A percentile compares a stretch with the other conserved stretches of the same genome.
phyloP scores from a whole-genome alignment of 2,113 vertebrate species.

The Ifrita kowaldi region DNA sequence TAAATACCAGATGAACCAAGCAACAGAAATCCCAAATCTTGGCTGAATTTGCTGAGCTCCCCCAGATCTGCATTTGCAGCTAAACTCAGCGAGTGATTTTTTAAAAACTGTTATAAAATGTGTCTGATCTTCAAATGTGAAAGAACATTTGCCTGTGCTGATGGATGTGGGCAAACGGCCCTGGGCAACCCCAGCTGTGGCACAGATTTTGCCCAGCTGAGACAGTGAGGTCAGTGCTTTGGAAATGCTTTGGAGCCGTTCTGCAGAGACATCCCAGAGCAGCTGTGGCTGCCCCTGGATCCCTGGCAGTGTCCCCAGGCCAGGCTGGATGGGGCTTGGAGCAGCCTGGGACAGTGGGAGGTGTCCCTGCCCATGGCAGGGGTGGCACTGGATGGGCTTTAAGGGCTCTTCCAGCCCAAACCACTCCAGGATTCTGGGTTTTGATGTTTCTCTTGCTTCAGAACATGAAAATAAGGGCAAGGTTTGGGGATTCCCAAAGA shows the following conservation, averaged over 20 bases:
- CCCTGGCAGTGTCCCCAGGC: not conserved
- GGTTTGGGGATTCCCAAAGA: not conserved
- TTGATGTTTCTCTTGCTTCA: not conserved
- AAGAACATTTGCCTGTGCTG: not conserved
- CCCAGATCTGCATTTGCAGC: not conserved
- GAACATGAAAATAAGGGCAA: not conserved
- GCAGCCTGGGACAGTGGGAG: accelerated
- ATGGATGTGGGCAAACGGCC: not conserved
- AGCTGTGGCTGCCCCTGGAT: not conserved
- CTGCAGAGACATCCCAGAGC: not conserved
- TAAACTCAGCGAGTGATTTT: not conserved
- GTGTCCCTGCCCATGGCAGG: not conserved
- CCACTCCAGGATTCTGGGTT: not conserved
- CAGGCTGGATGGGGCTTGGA: not conserved
- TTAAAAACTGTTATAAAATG: not conserved
- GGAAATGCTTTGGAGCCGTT: not conserved
- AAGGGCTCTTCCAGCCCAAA: not conserved
- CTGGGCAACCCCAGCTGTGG: not conserved
- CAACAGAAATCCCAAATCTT: not conserved
- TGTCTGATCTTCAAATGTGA: not conserved
- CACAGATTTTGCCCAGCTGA: not conserved
- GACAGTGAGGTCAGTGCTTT: not conserved
- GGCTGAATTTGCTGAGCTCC: not conserved
- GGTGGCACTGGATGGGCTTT: not conserved
- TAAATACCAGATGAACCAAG: not conserved